Percentiles rank a stretch among this genome's conserved stretches.
These are phyloP conservation scores for Neolamprologus hecqui DNA, from an alignment of 2,113 vertebrate species.

Conservation along the genomic window DNA sequence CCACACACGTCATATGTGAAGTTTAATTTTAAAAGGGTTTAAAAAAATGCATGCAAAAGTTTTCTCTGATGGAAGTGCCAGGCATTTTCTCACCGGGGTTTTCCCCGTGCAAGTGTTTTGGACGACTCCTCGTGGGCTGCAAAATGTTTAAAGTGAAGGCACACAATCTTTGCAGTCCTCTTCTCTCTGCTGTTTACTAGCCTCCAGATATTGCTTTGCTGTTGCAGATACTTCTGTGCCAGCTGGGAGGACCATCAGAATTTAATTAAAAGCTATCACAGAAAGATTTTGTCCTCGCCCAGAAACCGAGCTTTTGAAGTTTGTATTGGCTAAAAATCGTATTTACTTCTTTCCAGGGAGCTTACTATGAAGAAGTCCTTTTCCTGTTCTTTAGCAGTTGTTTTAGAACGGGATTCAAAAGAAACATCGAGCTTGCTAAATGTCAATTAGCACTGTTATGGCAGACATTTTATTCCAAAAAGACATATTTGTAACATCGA, in stretches of 20 bases:
- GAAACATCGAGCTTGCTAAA: neutral
- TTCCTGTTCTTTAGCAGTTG: neutral
- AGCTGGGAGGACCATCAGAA: conserved; percentile 38
- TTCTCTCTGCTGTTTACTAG: conserved; percentile 25
- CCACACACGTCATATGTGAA: neutral
- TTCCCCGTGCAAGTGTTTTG: neutral
- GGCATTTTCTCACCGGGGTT: neutral
- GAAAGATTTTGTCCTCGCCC: conserved; percentile 5
- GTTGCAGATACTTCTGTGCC: conserved; percentile 7
- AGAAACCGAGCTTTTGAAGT: conserved; percentile 37
- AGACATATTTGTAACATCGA: neutral
- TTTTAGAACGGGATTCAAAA: neutral
- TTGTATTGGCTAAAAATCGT: conserved; percentile 10
- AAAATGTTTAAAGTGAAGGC: conserved; percentile 17
- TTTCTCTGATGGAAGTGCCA: neutral
- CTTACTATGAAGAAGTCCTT: neutral
- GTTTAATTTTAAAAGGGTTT: neutral
- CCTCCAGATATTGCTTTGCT: conserved; percentile 40
- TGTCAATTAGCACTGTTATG: neutral
- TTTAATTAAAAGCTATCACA: conserved; percentile 51
- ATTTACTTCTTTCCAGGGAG: conserved; percentile 8
- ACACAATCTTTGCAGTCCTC: neutral
- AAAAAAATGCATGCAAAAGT: neutral
- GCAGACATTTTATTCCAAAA: neutral
- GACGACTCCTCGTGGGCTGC: neutral